These are phyloP conservation scores for Salticus scenicus DNA, from an alignment of 2,888 invertebrate species.

Conservation along the genomic window DNA sequence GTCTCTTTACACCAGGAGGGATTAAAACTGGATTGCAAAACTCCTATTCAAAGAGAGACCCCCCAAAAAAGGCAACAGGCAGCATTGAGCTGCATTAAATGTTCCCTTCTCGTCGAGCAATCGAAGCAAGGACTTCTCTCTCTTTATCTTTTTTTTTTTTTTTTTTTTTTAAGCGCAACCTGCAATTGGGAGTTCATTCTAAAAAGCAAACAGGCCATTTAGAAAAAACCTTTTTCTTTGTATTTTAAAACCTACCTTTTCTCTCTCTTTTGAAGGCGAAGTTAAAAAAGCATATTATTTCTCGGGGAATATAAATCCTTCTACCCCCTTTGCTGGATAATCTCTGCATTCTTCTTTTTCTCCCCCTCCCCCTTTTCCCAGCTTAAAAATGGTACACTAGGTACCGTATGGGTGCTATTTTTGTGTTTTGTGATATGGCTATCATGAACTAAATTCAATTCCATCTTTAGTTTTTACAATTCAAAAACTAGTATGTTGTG, in stretches of 20 bases:
- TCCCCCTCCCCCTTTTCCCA: background rate
- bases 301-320: constrained; percentile 13
- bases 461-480: too few species aligned
- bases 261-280: background rate
- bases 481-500: too few species aligned
- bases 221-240: background rate
- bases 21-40: constrained; percentile 33
- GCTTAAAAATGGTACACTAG: background rate
- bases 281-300: constrained; percentile 13
- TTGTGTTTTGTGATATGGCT: background rate
- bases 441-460: too few species aligned
- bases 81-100: constrained; percentile 5
- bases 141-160: too few species aligned
- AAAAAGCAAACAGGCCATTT: background rate
- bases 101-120: background rate
- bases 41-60: background rate
- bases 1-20: constrained; percentile 26
- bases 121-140: background rate
- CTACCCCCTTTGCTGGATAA: background rate
- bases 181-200: background rate
- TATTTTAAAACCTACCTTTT: background rate
- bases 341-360: background rate
- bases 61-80: background rate
- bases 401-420: background rate
- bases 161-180: background rate